phyloP scores from a whole-genome alignment of 1,140 invertebrate genomes.

The Ostrea denselamellosa region DNA sequence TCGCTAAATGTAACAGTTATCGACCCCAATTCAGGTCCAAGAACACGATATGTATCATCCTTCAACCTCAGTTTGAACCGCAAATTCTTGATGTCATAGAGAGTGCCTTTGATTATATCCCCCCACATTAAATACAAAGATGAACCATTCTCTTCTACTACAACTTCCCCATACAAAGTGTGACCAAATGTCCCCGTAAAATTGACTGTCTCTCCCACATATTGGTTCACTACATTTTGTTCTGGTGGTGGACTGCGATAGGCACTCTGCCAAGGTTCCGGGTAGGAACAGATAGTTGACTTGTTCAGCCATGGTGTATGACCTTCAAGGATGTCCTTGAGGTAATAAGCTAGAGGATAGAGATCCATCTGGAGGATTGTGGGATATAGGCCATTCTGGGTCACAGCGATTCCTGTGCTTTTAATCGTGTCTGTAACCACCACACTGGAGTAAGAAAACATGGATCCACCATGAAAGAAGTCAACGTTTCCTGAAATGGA shows the following conservation, averaged over 20 bases:
- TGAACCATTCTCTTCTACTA: neutral
- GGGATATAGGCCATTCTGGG: neutral
- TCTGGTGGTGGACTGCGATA: neutral
- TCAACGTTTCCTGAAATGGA: neutral
- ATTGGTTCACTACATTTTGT: neutral
- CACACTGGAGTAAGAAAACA: neutral
- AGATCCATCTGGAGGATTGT: neutral
- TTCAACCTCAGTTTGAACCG: neutral
- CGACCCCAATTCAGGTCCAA: neutral
- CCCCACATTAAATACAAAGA: neutral
- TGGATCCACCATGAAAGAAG: conserved; percentile 22
- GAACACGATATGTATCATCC: neutral
- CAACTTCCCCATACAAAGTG: neutral
- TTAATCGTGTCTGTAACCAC: neutral
- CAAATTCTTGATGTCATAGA: neutral
- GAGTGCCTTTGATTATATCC: conserved; percentile 14
- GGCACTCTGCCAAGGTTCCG: conserved; percentile 50
- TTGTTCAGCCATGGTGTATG: conserved; percentile 59
- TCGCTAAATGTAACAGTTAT: neutral
- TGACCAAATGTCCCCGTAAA: neutral
- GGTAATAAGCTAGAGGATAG: conserved; percentile 46
- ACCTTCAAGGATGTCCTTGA: conserved; percentile 47
- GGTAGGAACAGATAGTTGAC: conserved; percentile 59
- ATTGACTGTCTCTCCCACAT: neutral
- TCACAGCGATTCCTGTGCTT: neutral